These are phyloP conservation scores for Lepidurus couesii DNA, from an alignment of 1,140 invertebrate genomes.

Conservation along the genomic window DNA sequence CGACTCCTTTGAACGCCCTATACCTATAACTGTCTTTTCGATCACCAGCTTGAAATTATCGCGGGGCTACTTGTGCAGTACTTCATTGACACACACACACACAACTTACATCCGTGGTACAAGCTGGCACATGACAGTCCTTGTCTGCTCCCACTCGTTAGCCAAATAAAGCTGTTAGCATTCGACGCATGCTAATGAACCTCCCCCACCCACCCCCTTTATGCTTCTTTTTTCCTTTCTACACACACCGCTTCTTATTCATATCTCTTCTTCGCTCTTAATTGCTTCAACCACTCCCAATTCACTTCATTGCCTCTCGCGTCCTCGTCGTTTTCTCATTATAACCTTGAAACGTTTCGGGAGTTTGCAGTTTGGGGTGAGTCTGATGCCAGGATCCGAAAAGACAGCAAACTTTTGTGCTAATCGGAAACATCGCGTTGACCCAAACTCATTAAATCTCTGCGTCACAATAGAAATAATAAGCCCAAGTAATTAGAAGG, in stretches of 20 bases:
- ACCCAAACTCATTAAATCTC: too few species aligned
- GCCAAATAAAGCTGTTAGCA: constrained; percentile 9
- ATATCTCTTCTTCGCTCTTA: constrained; percentile 17
- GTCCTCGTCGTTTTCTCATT: not conserved
- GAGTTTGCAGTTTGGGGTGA: too few species aligned
- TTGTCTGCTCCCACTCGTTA: not conserved
- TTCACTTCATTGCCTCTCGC: not conserved
- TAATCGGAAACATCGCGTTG: too few species aligned
- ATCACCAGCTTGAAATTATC: not conserved
- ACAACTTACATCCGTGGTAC: not conserved
- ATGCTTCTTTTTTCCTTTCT: too few species aligned
- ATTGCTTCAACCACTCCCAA: constrained; percentile 1
- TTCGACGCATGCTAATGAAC: constrained; percentile 3
- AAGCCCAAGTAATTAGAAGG: too few species aligned
- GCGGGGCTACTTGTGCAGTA: not conserved
- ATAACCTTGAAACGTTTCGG: not conserved
- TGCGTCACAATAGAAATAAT: too few species aligned
- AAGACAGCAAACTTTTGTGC: too few species aligned
- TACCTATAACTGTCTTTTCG: not conserved
- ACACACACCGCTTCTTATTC: not conserved
- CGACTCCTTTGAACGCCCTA: constrained; percentile 3
- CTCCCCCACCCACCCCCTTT: not conserved
- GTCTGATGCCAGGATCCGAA: too few species aligned
- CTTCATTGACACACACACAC: not conserved
- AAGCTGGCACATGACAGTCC: constrained; percentile 3